Evolutionary conservation across 2,113 vertebrate genomes (phyloP).

Genomic region (Falco punctatus): DNA sequence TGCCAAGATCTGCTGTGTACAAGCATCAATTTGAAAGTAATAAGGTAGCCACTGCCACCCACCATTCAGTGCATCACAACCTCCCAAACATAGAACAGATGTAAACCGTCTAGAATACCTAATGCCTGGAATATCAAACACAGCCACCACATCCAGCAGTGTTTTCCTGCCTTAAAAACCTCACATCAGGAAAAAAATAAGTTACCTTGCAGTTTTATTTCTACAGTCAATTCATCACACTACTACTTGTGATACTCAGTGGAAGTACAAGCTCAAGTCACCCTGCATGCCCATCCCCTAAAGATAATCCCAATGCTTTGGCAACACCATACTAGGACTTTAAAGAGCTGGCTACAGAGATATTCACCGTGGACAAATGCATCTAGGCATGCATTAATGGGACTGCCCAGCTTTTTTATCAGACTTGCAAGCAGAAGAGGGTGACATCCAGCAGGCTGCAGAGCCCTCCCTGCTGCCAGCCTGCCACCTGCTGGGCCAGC

Average conservation of each 20-base stretch:
- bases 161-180: neutral
- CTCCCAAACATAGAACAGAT: neutral
- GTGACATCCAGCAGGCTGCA: neutral
- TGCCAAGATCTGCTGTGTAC: neutral
- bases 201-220: neutral
- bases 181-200: neutral
- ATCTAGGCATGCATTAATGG: accelerated
- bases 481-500: conserved; percentile 36
- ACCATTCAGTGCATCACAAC: neutral
- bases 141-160: neutral
- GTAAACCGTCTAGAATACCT: neutral
- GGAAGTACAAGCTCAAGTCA: neutral
- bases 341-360: neutral
- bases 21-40: neutral
- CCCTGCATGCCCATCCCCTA: neutral
- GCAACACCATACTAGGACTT: accelerated
- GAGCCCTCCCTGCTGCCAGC: neutral
- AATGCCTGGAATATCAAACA: neutral
- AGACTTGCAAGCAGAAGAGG: neutral
- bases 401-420: neutral
- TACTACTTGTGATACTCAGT: neutral
- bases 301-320: neutral
- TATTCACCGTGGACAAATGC: neutral
- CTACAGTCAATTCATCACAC: neutral
- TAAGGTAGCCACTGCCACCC: neutral